Base-by-base conservation (phyloP, 2,113 vertebrate genomes). In the Thalassoma bifasciatum region DNA sequence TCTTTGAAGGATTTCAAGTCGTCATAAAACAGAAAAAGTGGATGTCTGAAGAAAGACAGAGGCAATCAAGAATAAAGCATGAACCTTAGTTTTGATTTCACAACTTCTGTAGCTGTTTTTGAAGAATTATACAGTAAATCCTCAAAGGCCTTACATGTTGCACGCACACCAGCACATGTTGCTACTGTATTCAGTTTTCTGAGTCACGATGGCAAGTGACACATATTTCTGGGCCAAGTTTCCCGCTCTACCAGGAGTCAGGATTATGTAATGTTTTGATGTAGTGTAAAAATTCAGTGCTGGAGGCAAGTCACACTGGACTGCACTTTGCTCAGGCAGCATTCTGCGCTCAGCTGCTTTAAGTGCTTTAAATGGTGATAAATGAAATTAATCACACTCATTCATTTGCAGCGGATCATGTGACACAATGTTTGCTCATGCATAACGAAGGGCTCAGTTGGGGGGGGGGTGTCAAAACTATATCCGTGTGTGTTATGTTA, bases 1-100 rank as follows among this genome's bases (percentile, higher is more conserved):
- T 72, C 53, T 17, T 72, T 71, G 70, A 59, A 59, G 34, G 49
- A 68, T 65, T 72, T 69, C 47, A 19, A 14, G 34, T 10, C 40
- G 61, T 22, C 46, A 54, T 53, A 21, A 74, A 73, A 64, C 38
- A 16, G n/a, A n/a, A n/a, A n/a, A n/a, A n/a, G n/a, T n/a, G n/a
- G n/a, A 24, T 30, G 64, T 59, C 61, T 30, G 26, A 51, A 52
- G 17, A 6, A 46, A 19, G 17, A 17, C 44, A 17, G 17, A 46
- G 58, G 54, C 24, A 23, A 24, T 66, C 0, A 61, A 61, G 16
- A 13, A 6, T 19, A 26, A 1, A 51, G 42, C 13, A 26, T 47
- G 49, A 10, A n/a, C n/a, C n/a, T n/a, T n/a, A n/a, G n/a, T 13
- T 12, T 13, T 42, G 6, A n/a, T 38, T 30, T 19, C 21, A 21